These are phyloP conservation scores for Sicus ferrugineus DNA, from an alignment of 2,888 invertebrate species.

Conservation along the genomic window DNA sequence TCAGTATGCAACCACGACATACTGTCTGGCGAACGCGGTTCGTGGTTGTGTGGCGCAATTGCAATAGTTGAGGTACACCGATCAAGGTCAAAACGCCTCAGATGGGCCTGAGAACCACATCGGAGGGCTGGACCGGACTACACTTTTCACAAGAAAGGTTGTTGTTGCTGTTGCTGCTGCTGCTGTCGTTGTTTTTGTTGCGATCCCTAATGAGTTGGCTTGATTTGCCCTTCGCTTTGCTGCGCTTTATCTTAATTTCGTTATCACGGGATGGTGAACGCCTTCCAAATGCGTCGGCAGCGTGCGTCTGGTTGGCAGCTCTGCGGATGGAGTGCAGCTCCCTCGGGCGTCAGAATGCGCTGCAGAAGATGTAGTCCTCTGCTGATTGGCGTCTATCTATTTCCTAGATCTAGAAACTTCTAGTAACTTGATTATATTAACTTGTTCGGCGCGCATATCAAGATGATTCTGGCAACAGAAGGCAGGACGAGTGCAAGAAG, in stretches of 20 bases:
- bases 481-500: too few relatives aligned
- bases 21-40: not conserved
- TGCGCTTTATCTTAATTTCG: not conserved
- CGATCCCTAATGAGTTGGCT: slow-evolving; percentile 15
- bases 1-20: slow-evolving; percentile 13
- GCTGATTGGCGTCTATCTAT: not conserved
- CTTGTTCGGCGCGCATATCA: not conserved
- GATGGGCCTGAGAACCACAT: slow-evolving; percentile 3
- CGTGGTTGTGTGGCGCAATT: not conserved
- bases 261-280: not conserved
- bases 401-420: not conserved
- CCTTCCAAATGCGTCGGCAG: not conserved
- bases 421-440: too few relatives aligned
- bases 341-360: not conserved
- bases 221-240: not conserved
- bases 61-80: not conserved
- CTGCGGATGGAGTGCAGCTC: not conserved
- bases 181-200: not conserved
- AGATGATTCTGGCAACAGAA: not conserved
- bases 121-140: not conserved
- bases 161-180: not conserved
- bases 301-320: not conserved
- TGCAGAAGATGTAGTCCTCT: not conserved
- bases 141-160: not conserved
- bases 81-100: slow-evolving; percentile 11